Percentiles rank a stretch among this genome's conserved stretches.
phyloP scores from a whole-genome alignment of 1,140 invertebrate genomes.

The Polyergus mexicanus region DNA sequence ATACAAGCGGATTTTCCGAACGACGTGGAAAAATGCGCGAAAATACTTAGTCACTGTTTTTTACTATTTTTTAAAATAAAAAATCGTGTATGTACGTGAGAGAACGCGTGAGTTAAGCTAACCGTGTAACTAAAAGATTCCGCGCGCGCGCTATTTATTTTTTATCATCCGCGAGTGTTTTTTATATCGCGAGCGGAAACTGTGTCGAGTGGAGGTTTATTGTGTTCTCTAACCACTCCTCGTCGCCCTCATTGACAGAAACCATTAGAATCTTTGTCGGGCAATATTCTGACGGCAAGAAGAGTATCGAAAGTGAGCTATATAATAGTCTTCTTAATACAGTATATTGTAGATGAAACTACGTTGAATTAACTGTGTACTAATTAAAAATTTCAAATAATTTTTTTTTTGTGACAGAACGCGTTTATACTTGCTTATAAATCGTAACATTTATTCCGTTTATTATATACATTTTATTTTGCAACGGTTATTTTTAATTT shows the following conservation, averaged over 20 bases:
- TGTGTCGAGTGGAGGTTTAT: slow-evolving; percentile 52
- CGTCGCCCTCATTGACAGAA: slow-evolving; percentile 19
- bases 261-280: slow-evolving; percentile 34
- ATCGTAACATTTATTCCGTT: neutral
- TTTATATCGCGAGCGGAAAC: slow-evolving; percentile 62
- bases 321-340: slow-evolving; percentile 30
- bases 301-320: slow-evolving; percentile 16
- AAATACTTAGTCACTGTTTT: slow-evolving; percentile 86
- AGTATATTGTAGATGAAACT: slow-evolving; percentile 40
- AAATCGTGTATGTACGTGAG: slow-evolving; percentile 76
- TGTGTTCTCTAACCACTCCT: slow-evolving; percentile 37
- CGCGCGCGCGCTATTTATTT: slow-evolving; percentile 85
- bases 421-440: no score
- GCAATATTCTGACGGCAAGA: slow-evolving; percentile 8
- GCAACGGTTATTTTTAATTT: neutral
- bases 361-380: slow-evolving; percentile 26
- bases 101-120: slow-evolving; percentile 81
- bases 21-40: slow-evolving; percentile 78
- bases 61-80: slow-evolving; percentile 84
- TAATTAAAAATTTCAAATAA: slow-evolving; percentile 2
- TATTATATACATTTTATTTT: neutral
- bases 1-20: slow-evolving; percentile 80
- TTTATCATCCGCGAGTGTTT: slow-evolving; percentile 78
- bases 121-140: slow-evolving; percentile 81
- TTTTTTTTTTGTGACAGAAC: slow-evolving; percentile 8